phyloP scores from a whole-genome alignment of 2,888 invertebrate genomes.

The Ectemnius continuus region DNA sequence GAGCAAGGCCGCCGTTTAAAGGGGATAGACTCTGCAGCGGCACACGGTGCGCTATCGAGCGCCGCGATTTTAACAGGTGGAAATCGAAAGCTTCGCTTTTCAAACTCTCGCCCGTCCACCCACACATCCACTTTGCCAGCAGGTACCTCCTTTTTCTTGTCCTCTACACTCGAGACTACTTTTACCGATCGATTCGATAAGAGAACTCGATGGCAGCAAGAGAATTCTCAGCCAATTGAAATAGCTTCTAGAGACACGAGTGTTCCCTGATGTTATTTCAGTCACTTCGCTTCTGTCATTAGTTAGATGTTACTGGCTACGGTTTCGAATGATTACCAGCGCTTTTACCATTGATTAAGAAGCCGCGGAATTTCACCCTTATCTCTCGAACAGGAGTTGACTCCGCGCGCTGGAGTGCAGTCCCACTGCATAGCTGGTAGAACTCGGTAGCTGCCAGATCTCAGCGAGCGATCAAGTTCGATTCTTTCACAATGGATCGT shows the following conservation, averaged over 20 bases:
- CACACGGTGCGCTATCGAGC: constrained; percentile 56
- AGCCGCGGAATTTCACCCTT: constrained; percentile 5
- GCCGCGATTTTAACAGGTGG: constrained; percentile 61
- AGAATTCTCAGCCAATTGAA: no score
- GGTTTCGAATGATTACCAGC: no score
- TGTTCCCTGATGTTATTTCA: no score
- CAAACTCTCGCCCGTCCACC: background rate
- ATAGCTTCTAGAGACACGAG: no score
- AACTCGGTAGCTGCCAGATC: constrained; percentile 5
- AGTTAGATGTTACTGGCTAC: no score
- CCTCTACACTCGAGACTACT: no score
- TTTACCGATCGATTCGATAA: no score
- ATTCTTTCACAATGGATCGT: constrained; percentile 44
- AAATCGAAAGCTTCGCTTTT: constrained; percentile 22
- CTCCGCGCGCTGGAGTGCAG: no score
- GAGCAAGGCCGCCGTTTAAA: constrained; percentile 63
- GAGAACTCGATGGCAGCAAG: no score
- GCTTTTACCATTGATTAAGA: background rate
- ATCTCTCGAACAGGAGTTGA: background rate
- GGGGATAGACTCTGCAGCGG: constrained; percentile 52
- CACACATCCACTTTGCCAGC: background rate
- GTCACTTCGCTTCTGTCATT: no score
- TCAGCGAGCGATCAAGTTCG: constrained; percentile 24
- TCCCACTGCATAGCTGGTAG: no score
- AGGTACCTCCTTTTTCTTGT: no score